Percentiles rank a stretch among this genome's conserved stretches.
Evolutionary conservation across 2,113 vertebrate species (phyloP).

Genomic region (Oophaga pumilio): DNA sequence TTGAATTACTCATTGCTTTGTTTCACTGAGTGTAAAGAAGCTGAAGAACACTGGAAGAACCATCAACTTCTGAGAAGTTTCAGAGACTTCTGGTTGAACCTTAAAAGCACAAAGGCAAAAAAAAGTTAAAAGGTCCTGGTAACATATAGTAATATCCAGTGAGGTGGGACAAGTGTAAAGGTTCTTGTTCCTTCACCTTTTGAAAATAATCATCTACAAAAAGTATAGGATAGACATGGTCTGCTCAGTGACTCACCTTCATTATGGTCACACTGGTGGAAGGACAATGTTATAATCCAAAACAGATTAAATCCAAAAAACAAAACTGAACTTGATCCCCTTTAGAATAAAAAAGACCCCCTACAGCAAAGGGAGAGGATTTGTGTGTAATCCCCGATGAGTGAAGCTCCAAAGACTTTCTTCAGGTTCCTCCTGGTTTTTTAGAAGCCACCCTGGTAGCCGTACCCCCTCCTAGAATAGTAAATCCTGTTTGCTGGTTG

Average conservation of each 20-base stretch:
- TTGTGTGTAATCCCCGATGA: slow-evolving; percentile 32
- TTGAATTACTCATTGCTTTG: background rate
- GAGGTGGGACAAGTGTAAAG: background rate
- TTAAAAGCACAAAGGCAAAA: background rate
- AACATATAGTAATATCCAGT: background rate
- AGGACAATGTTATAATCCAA: slow-evolving; percentile 71
- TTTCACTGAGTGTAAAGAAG: background rate
- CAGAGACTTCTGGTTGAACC: background rate
- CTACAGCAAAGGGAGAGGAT: background rate
- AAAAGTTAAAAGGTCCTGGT: background rate
- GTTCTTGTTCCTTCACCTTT: background rate
- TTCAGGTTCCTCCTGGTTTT: background rate
- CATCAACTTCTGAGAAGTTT: background rate
- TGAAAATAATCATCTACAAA: too few relatives aligned
- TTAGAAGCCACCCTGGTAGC: slow-evolving; percentile 2
- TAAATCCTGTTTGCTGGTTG: slow-evolving; percentile 23
- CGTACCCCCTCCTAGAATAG: background rate
- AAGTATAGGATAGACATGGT: background rate
- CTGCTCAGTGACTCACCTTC: slow-evolving; percentile 68
- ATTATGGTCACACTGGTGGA: slow-evolving; percentile 60
- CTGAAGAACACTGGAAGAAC: background rate
- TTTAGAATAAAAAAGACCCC: background rate
- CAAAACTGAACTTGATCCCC: slow-evolving; percentile 48
- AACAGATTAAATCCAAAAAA: slow-evolving; percentile 51
- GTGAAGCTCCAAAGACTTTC: background rate